phyloP scores from a whole-genome alignment of 2,113 vertebrate species.

The Xiphorhynchus elegans region DNA sequence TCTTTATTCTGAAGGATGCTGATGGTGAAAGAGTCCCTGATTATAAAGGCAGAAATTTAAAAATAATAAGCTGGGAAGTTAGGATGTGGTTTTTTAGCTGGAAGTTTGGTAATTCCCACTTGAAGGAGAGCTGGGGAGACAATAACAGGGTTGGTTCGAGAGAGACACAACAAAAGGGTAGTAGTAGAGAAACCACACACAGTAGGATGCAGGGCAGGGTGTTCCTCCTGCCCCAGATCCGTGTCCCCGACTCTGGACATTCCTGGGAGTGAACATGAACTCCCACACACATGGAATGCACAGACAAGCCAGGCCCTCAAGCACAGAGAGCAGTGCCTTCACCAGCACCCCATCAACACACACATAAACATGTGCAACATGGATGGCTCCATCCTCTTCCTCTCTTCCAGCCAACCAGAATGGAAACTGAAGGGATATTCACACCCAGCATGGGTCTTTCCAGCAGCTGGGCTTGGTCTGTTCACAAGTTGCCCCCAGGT shows the following conservation, averaged over 20 bases:
- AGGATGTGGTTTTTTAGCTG: not conserved
- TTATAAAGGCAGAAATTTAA: not conserved
- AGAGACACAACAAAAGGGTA: not conserved
- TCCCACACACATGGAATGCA: not conserved
- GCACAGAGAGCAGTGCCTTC: not conserved
- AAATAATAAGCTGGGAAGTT: not conserved
- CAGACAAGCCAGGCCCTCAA: not conserved
- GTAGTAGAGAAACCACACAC: too few species aligned
- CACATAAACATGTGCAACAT: accelerated
- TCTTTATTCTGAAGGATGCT: not conserved
- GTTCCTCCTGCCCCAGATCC: not conserved
- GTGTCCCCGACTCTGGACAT: accelerated
- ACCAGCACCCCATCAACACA: too few species aligned
- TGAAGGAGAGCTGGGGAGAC: not conserved
- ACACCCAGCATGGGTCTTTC: not conserved
- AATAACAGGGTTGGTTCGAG: not conserved
- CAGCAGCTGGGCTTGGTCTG: not conserved
- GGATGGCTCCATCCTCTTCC: not conserved
- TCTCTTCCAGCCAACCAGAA: not conserved
- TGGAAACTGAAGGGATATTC: not conserved
- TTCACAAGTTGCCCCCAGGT: not conserved
- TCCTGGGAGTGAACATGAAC: accelerated
- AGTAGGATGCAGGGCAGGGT: not conserved
- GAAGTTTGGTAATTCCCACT: not conserved
- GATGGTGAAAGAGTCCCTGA: accelerated